Conservation (phyloP, 2,113 vertebrate species). For the Chloebia gouldiae region DNA sequence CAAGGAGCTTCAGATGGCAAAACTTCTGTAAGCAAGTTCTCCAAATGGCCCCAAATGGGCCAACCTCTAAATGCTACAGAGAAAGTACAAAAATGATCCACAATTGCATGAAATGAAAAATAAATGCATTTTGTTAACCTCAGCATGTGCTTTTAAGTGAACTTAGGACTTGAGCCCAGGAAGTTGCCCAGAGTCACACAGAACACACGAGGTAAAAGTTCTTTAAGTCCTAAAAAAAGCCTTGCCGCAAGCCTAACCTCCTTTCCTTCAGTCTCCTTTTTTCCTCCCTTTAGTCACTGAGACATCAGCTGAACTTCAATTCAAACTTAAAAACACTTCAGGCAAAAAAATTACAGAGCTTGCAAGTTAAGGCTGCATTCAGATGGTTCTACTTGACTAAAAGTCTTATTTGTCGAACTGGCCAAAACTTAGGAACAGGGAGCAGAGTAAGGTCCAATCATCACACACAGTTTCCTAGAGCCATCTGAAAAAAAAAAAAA, state of each 20-base stretch:
- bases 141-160: background rate
- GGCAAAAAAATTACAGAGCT: background rate
- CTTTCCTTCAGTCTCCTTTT: background rate
- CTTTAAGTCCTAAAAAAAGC: background rate
- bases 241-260: background rate
- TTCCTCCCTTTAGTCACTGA: background rate
- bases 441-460: background rate
- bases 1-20: background rate
- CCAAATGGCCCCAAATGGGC: background rate
- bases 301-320: background rate
- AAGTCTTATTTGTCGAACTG: background rate
- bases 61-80: background rate
- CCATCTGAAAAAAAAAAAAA: background rate
- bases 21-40: background rate
- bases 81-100: background rate
- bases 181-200: background rate
- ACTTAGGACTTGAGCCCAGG: background rate
- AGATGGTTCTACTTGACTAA: background rate
- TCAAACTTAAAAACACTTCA: background rate
- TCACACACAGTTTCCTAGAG: background rate
- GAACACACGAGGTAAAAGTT: background rate
- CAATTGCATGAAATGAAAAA: background rate
- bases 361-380: background rate
- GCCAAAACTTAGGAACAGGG: background rate
- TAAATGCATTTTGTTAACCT: background rate